phyloP scores from a whole-genome alignment of 2,888 invertebrate species.

The Lacanobia oleracea region DNA sequence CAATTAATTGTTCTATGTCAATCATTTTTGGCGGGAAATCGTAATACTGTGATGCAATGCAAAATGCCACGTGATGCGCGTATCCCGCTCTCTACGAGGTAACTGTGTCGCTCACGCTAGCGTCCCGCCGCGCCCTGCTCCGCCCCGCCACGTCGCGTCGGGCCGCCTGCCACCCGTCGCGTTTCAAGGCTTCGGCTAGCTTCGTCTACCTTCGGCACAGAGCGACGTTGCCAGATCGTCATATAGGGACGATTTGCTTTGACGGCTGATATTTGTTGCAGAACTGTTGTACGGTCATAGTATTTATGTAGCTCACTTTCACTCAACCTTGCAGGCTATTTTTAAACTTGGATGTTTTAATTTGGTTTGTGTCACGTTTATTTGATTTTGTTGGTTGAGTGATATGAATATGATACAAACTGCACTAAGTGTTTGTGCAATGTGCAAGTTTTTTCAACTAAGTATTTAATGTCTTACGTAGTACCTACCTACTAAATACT shows the following conservation, averaged over 20 bases:
- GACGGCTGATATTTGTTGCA: conserved; percentile 48
- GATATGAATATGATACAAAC: not conserved
- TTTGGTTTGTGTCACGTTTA: conserved; percentile 5
- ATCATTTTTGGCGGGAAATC: conserved; percentile 44
- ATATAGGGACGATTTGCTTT: conserved; percentile 35
- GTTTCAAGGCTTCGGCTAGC: conserved; percentile 43
- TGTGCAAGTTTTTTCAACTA: not conserved
- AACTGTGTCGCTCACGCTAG: conserved; percentile 49
- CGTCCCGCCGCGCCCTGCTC: conserved; percentile 57
- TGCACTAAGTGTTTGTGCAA: no score
- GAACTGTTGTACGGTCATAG: conserved; percentile 47
- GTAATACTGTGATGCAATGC: conserved; percentile 19
- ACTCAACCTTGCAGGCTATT: conserved; percentile 41
- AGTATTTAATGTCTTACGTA: no score
- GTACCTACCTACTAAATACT: no score
- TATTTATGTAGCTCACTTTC: conserved; percentile 42
- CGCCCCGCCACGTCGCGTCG: conserved; percentile 46
- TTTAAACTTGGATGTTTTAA: conserved; percentile 22
- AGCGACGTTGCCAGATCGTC: conserved; percentile 53
- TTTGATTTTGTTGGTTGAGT: conserved; percentile 3
- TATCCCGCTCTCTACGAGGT: conserved; percentile 40
- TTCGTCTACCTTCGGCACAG: conserved; percentile 42
- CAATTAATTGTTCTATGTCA: conserved; percentile 61
- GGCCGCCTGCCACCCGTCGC: conserved; percentile 20
- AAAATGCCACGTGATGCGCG: conserved; percentile 30